Base-by-base conservation (phyloP, 2,888 invertebrate species). In the Eubasilissa splendida region DNA sequence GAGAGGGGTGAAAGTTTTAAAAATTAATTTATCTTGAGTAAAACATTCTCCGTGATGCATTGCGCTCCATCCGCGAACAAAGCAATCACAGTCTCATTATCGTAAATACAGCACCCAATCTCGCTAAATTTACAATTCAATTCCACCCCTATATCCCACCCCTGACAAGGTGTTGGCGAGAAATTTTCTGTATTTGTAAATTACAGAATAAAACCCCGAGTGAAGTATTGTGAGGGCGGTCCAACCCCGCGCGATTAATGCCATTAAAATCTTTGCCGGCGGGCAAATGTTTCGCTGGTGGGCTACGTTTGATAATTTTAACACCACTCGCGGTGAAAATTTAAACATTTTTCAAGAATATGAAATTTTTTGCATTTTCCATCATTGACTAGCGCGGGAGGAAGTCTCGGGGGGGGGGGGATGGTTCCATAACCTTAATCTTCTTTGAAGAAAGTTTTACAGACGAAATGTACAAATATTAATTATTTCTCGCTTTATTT, bases 201-300 rank as follows among this genome's bases (percentile, higher is more conserved):
- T 63, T 7, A 63, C 31, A 31, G 63, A 63, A 68, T 33, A 68
- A 68, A 68, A 5, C 50, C 14, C 1, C 8, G 4, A n/a, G 14
- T 42, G 42, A 50, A 50, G 68, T 68, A 52, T 68, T 50, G 33
- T 42, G n/a, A 50, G 68, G 68, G 68, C 14, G 12, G 12, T 68
- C 14, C 50, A 68, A 68, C 68, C 42, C 42, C 14, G 50, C 4
- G 68, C 50, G 68, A 68, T 68, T 68, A 68, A 68, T 68, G 14
- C 68, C 50, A 68, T 68, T 68, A 42, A 58, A 68, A 68, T 68
- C 68, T 50, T 50, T 50, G 68, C 68, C 68, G 52, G 50, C 68
- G 68, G 68, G 68, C 42, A 9, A 68, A 68, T 52, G 68, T 68
- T 68, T 68, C 14, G n/a, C 50, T 68, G 8, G 68, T 5, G 14